Evolutionary conservation across 2,888 invertebrate species (phyloP).

Genomic region (Plagodis dolabraria): DNA sequence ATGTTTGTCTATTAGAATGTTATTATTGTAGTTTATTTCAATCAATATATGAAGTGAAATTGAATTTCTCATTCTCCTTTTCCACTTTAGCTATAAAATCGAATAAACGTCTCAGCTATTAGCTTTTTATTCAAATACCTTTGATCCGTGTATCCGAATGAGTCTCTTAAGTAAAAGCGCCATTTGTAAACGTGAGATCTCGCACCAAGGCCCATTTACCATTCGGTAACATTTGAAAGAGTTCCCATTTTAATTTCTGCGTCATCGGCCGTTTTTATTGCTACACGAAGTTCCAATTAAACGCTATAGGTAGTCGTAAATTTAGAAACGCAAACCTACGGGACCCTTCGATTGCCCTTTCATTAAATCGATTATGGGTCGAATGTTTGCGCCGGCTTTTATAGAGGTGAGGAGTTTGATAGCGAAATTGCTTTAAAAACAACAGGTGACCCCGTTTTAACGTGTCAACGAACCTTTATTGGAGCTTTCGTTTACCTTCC

Average conservation of each 20-base stretch:
- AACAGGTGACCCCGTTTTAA: constrained; percentile 58
- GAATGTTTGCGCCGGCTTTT: constrained; percentile 70
- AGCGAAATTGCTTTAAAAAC: constrained; percentile 72
- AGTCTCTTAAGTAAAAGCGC: constrained; percentile 45
- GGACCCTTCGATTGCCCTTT: constrained; percentile 75
- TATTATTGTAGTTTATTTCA: no score
- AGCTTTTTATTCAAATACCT: constrained; percentile 44
- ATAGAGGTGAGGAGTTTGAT: constrained; percentile 68
- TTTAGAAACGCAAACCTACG: constrained; percentile 72
- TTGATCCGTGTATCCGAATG: constrained; percentile 34
- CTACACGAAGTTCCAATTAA: constrained; percentile 78
- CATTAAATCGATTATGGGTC: constrained; percentile 76
- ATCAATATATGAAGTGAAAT: no score
- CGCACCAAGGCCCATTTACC: constrained; percentile 48
- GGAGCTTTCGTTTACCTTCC: constrained; percentile 37
- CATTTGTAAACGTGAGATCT: constrained; percentile 55
- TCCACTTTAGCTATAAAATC: constrained; percentile 19
- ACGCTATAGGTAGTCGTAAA: constrained; percentile 75
- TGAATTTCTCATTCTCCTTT: no score
- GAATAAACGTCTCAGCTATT: constrained; percentile 37
- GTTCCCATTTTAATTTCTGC: constrained; percentile 67
- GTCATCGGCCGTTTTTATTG: constrained; percentile 78
- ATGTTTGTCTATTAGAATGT: no score
- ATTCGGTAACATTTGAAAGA: constrained; percentile 58
- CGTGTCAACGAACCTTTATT: constrained; percentile 43